These are phyloP conservation scores for Arge pagana DNA, from an alignment of 2,888 invertebrate genomes.

Conservation along the genomic window DNA sequence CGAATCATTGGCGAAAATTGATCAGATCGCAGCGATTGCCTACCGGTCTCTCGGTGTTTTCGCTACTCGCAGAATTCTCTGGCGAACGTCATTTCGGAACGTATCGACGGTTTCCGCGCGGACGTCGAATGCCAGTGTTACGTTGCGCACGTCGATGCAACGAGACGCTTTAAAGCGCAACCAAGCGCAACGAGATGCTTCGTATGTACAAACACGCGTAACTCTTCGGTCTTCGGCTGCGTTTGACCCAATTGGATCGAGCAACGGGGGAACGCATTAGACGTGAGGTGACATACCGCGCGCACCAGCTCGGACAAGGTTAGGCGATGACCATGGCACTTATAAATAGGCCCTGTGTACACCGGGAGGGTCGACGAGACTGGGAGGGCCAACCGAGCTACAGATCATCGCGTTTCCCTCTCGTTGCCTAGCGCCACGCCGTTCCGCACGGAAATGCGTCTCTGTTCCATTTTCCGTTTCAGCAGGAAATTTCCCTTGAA, in stretches of 20 bases:
- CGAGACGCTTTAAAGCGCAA: neutral
- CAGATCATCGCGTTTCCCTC: conserved; percentile 18
- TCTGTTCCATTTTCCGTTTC: too few relatives aligned
- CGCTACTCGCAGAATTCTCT: too few relatives aligned
- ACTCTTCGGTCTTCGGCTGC: conserved; percentile 16
- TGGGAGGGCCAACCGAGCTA: conserved; percentile 18
- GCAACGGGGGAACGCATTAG: conserved; percentile 13
- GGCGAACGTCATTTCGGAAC: too few relatives aligned
- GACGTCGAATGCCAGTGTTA: too few relatives aligned
- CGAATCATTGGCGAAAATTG: too few relatives aligned
- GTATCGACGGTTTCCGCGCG: too few relatives aligned
- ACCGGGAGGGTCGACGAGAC: conserved; percentile 17
- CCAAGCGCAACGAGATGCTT: neutral
- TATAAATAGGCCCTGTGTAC: conserved; percentile 47
- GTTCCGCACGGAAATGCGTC: neutral
- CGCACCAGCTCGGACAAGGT: conserved; percentile 53
- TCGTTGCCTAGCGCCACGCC: conserved; percentile 4
- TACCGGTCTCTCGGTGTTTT: too few relatives aligned
- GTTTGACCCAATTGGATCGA: conserved; percentile 20
- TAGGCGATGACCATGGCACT: conserved; percentile 51
- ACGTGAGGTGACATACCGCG: conserved; percentile 42
- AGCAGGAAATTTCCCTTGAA: too few relatives aligned
- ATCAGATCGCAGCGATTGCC: too few relatives aligned
- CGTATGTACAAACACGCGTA: conserved; percentile 9
- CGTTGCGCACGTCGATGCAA: too few relatives aligned